Evolutionary conservation across 2,888 invertebrate species (phyloP).

Genomic region (Mycogona germanica): DNA sequence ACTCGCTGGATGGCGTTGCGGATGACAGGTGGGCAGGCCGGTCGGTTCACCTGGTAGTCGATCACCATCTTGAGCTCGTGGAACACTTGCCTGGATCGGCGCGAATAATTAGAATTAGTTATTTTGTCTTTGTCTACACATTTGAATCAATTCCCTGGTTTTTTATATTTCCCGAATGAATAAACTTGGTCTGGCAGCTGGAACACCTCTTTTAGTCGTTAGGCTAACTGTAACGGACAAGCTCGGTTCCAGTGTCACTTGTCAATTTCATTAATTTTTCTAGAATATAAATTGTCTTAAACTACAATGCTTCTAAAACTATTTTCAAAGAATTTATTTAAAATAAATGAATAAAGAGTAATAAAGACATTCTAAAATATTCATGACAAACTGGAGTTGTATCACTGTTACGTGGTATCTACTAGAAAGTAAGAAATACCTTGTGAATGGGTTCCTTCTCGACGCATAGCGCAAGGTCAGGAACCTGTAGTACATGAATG

Average conservation of each 20-base stretch:
- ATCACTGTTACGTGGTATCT: too few species aligned
- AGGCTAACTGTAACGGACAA: too few species aligned
- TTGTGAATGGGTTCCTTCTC: constrained; percentile 88
- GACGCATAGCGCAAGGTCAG: constrained; percentile 83
- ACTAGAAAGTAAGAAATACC: constrained; percentile 46
- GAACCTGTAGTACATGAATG: constrained; percentile 96
- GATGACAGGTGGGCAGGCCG: constrained; percentile 53
- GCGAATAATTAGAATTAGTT: constrained; percentile 5
- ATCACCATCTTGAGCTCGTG: constrained; percentile 63
- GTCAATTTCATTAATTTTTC: too few species aligned
- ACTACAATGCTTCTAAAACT: too few species aligned
- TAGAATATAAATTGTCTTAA: too few species aligned
- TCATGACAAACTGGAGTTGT: not conserved
- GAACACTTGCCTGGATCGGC: constrained; percentile 50
- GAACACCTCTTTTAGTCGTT: too few species aligned
- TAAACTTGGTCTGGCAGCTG: not conserved
- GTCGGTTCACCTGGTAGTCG: constrained; percentile 53
- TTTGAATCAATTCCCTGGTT: not conserved
- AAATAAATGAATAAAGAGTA: not conserved
- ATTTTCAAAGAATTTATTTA: too few species aligned
- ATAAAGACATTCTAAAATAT: not conserved
- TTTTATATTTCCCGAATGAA: not conserved
- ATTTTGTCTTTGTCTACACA: too few species aligned
- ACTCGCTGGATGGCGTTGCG: constrained; percentile 45
- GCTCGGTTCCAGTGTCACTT: too few species aligned